These are phyloP conservation scores for Strix aluco DNA, from an alignment of 2,113 vertebrate genomes.

Conservation along the genomic window DNA sequence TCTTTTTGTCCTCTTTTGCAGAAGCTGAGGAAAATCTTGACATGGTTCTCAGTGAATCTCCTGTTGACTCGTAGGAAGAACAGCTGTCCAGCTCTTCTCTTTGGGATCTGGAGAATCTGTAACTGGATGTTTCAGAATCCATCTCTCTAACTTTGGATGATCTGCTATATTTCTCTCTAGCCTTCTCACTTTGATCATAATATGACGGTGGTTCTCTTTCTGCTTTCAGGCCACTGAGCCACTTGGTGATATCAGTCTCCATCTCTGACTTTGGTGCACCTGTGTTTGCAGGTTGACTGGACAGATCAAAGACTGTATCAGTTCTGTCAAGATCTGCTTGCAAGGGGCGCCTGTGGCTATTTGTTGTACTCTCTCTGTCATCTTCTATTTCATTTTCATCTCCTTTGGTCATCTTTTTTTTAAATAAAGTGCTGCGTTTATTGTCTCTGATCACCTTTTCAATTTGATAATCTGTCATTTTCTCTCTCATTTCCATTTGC, in stretches of 20 bases:
- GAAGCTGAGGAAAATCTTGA: conserved; percentile 76
- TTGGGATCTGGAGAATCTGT: conserved; percentile 76
- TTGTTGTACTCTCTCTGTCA: conserved; percentile 42
- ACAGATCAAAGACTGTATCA: conserved; percentile 52
- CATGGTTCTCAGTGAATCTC: conserved; percentile 57
- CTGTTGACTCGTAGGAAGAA: conserved; percentile 61
- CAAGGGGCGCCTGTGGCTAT: conserved; percentile 9
- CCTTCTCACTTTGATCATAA: conserved; percentile 57
- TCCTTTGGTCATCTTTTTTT: conserved; percentile 88
- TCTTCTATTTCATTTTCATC: conserved; percentile 66
- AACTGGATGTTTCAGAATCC: conserved; percentile 77
- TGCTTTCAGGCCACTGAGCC: conserved; percentile 83
- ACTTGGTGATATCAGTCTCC: conserved; percentile 78
- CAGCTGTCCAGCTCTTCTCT: conserved; percentile 67
- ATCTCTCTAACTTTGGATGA: conserved; percentile 66
- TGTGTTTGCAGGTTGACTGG: conserved; percentile 52
- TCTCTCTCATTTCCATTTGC: conserved; percentile 85
- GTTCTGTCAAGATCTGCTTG: conserved; percentile 51
- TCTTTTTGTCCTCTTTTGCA: conserved; percentile 61
- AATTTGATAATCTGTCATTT: conserved; percentile 86
- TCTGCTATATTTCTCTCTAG: conserved; percentile 70
- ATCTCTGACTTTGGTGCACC: conserved; percentile 51
- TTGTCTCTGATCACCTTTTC: conserved; percentile 92
- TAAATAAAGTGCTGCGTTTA: conserved; percentile 92
- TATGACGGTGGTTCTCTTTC: conserved; percentile 72